phyloP scores from a whole-genome alignment of 2,888 invertebrate genomes.

The Brachyptera risi region DNA sequence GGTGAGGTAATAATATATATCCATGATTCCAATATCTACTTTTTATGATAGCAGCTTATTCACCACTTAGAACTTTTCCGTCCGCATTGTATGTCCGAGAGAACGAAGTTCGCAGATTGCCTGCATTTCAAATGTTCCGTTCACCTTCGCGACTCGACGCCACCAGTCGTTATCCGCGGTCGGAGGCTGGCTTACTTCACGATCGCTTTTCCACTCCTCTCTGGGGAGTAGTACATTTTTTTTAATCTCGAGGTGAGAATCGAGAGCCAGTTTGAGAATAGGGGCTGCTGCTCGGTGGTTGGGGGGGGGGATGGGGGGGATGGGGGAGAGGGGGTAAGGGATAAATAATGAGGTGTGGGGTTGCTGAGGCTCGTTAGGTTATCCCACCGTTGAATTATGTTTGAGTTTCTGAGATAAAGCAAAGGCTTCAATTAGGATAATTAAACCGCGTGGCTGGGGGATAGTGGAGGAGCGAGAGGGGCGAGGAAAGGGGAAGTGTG shows the following conservation, averaged over 20 bases:
- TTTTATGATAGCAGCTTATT: too few relatives aligned
- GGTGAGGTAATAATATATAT: too few relatives aligned
- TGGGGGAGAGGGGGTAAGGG: neutral
- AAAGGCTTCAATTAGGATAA: slow-evolving; percentile 26
- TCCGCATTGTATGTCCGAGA: too few relatives aligned
- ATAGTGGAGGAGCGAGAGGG: neutral
- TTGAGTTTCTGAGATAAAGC: slow-evolving; percentile 16
- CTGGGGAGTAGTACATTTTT: slow-evolving; percentile 11
- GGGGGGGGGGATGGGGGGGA: too few relatives aligned
- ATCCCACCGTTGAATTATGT: slow-evolving; percentile 20
- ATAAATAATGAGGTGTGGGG: slow-evolving; percentile 22
- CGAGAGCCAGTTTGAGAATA: neutral
- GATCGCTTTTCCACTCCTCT: neutral
- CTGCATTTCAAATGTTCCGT: too few relatives aligned
- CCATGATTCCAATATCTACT: too few relatives aligned
- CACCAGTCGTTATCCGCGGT: neutral
- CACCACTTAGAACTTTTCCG: too few relatives aligned
- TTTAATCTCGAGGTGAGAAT: slow-evolving; percentile 21
- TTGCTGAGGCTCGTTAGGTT: slow-evolving; percentile 20
- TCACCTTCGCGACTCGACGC: neutral
- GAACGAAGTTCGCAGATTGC: too few relatives aligned
- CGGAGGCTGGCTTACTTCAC: too few relatives aligned
- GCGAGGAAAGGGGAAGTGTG: slow-evolving; percentile 1
- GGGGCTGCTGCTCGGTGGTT: too few relatives aligned
- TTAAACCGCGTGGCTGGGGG: slow-evolving; percentile 4